phyloP scores from a whole-genome alignment of 2,797 vertebrate species.

The Pantherophis alleghaniensis region DNA sequence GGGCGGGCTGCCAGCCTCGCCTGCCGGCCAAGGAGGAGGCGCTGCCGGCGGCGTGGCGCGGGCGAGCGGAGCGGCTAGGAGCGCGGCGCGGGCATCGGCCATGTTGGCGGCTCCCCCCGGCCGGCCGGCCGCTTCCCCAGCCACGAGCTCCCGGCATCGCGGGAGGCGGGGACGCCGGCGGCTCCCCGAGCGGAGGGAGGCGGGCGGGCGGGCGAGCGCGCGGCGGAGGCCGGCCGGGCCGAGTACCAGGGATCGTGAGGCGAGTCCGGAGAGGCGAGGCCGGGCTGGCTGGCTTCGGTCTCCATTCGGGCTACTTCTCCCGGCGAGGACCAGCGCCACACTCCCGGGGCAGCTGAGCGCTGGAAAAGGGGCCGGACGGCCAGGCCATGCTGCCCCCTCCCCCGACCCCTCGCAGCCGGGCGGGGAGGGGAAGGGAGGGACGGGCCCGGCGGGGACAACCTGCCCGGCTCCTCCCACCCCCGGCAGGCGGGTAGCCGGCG shows the following conservation, averaged over 20 bases:
- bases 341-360: conserved; percentile 73
- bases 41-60: conserved; percentile 33
- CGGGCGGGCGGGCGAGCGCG: not conserved
- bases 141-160: conserved; percentile 50
- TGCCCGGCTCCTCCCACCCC: conserved; percentile 74
- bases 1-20: not conserved
- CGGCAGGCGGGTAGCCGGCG: conserved; percentile 48
- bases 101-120: conserved; percentile 73
- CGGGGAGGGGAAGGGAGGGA: conserved; percentile 70
- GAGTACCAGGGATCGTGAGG: conserved; percentile 94
- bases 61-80: conserved; percentile 44
- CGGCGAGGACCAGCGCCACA: conserved; percentile 75
- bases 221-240: conserved; percentile 45
- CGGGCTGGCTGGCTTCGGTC: conserved; percentile 94
- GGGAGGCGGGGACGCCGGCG: conserved; percentile 35
- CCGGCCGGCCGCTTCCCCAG: conserved; percentile 54
- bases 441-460: conserved; percentile 73
- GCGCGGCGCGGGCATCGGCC: conserved; percentile 77
- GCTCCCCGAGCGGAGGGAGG: conserved; percentile 29
- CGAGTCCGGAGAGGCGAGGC: conserved; percentile 92
- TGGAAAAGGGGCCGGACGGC: conserved; percentile 77
- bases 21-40: conserved; percentile 43
- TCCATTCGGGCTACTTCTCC: conserved; percentile 83
- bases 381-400: conserved; percentile 83
- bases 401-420: conserved; percentile 74